Evolutionary conservation across 2,888 invertebrate genomes (phyloP).

Genomic region (Drosophila austrosaltans): DNA sequence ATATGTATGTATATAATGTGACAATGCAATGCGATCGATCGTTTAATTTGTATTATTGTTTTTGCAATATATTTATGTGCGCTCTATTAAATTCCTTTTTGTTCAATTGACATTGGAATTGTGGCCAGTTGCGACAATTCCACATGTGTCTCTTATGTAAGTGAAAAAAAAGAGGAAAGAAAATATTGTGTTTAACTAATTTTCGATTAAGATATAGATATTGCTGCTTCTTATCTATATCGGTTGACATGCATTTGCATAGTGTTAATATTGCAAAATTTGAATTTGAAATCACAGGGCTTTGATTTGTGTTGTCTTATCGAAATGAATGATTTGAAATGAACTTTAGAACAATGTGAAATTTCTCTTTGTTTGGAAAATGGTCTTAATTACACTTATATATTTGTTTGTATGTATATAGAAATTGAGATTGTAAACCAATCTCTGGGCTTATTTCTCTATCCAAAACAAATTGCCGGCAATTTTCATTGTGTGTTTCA

Average conservation of each 20-base stretch:
- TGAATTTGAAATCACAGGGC: slow-evolving; percentile 10
- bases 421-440: slow-evolving; percentile 3
- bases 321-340: not conserved
- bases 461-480: slow-evolving; percentile 40
- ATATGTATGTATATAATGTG: slow-evolving; percentile 15
- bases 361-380: slow-evolving; percentile 11
- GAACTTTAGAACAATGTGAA: slow-evolving; percentile 10
- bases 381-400: slow-evolving; percentile 6
- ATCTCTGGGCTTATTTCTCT: slow-evolving; percentile 6
- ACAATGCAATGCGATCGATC: slow-evolving; percentile 16
- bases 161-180: slow-evolving; percentile 22
- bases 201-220: slow-evolving; percentile 37
- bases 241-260: slow-evolving; percentile 6
- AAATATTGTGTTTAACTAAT: not conserved
- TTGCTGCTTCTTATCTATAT: not conserved
- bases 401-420: not conserved
- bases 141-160: slow-evolving; percentile 28
- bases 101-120: slow-evolving; percentile 70
- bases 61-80: slow-evolving; percentile 37
- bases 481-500: slow-evolving; percentile 38
- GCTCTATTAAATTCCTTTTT: slow-evolving; percentile 47
- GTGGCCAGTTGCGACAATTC: slow-evolving; percentile 37
- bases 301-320: slow-evolving; percentile 14
- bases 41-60: slow-evolving; percentile 48
- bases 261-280: slow-evolving; percentile 1